Evolutionary conservation across 2,888 invertebrate genomes (phyloP), one percentile per base, ranked within the genome.

Genomic region (Nipponacmea schrenckii): DNA sequence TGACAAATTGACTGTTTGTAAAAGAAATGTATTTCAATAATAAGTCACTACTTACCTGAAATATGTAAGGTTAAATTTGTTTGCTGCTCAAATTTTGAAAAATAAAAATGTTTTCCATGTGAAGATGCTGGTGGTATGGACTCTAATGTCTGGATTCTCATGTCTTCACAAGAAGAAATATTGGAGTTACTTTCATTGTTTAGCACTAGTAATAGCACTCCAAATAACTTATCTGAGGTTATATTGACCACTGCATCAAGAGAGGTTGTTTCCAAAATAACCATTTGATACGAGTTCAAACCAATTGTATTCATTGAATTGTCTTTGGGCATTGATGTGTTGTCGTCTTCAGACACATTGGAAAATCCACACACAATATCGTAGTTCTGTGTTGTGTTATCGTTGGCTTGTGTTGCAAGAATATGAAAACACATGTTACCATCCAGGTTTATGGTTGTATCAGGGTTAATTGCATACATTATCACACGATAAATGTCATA

Each of bases 51-150:
- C 67, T 67, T 64, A 74, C 74, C 74, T 24, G 74, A 44, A n/a
- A 74, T 56, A 15, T 69, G 26, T 14, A 71, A 48, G 2, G 66
- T 71, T 24, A 69, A 45, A 26, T 27, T 27, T 1, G 44, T 56
- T 24, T 69, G 26, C 46, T 44, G 46, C 7, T 27, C 50, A n/a
- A 63, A 56, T 27, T 66, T 26, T 17, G 66, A 67, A 12, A 69
- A 62, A 64, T 74, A 74, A 26, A 71, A 71, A 20, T 64, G 63
- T 64, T 67, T 74, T 48, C 74, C 74, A 62, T 68, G 45, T 17
- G 74, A 66, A 12, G 64, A 62, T 10, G 64, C 14, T 1, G 69
- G 74, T 10, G 64, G 70, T 4, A 74, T 50, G 64, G 69, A 56
- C 46, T 74, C 74, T 46, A 69, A 48, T 14, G 26, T 44, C 15